Evolutionary conservation across 2,888 invertebrate genomes (phyloP).

Genomic region (Agapetus fuscipes): DNA sequence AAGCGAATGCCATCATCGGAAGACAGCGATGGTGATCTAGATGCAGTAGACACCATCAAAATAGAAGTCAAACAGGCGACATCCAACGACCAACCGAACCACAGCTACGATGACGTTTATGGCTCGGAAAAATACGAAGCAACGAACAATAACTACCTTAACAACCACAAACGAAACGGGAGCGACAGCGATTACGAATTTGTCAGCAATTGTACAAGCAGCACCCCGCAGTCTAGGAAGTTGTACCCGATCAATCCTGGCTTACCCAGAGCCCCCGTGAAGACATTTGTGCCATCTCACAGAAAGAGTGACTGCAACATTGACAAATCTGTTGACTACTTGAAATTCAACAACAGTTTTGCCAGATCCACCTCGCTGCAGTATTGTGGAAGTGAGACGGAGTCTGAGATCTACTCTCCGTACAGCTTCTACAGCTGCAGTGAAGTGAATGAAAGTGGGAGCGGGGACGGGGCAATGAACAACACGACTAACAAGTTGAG

Average conservation of each 20-base stretch:
- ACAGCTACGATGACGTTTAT: conserved; percentile 44
- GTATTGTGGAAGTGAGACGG: conserved; percentile 75
- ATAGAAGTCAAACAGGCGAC: conserved; percentile 31
- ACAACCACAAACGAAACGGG: conserved; percentile 45
- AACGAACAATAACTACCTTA: conserved; percentile 24
- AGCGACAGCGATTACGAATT: conserved; percentile 58
- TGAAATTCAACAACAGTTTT: conserved; percentile 50
- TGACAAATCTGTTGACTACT: conserved; percentile 43
- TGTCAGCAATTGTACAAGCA: conserved; percentile 53
- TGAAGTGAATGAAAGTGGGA: conserved; percentile 41
- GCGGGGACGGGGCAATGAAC: conserved; percentile 35
- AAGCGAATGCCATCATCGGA: conserved; percentile 39
- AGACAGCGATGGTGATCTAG: conserved; percentile 42
- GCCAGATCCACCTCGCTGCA: conserved; percentile 60
- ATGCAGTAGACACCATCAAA: conserved; percentile 29
- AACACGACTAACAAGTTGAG: conserved; percentile 55
- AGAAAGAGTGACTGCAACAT: conserved; percentile 42
- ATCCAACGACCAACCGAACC: conserved; percentile 39
- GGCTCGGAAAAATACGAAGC: conserved; percentile 35
- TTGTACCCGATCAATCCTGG: conserved; percentile 27
- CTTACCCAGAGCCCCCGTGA: conserved; percentile 30
- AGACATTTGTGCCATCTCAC: conserved; percentile 28
- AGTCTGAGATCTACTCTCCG: conserved; percentile 75
- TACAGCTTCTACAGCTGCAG: conserved; percentile 64
- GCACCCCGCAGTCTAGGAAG: conserved; percentile 54